Evolutionary conservation across 2,113 vertebrate species (phyloP).

Genomic region (Pampusana beccarii): DNA sequence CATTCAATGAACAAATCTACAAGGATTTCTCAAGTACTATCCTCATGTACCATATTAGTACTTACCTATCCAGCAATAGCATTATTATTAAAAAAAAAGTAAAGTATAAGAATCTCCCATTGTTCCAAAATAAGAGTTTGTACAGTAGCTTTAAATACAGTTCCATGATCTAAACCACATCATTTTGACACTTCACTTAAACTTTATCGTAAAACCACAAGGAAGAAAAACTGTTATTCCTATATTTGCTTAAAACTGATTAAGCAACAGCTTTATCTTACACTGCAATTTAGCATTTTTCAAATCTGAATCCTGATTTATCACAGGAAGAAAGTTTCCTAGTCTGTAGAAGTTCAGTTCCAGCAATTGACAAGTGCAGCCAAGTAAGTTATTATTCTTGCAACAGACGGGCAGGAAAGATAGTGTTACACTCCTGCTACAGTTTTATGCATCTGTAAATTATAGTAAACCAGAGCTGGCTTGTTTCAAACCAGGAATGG

Average conservation of each 20-base stretch:
- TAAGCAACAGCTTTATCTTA: background rate
- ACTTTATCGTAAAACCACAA: background rate
- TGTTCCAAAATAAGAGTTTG: background rate
- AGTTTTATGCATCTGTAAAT: constrained; percentile 51
- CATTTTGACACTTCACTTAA: background rate
- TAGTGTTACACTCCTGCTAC: constrained; percentile 9
- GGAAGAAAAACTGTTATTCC: background rate
- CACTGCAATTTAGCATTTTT: background rate
- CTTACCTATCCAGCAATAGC: background rate
- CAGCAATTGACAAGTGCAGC: background rate
- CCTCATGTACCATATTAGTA: background rate
- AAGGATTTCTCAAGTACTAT: background rate
- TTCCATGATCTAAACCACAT: background rate
- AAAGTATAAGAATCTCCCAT: background rate
- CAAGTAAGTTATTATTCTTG: background rate
- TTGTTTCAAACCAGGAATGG: background rate
- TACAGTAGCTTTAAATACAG: background rate
- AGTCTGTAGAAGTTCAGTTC: background rate
- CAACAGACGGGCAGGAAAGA: constrained; percentile 7
- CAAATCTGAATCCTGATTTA: background rate
- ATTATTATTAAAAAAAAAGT: background rate
- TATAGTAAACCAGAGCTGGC: constrained; percentile 17
- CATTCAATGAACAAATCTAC: background rate
- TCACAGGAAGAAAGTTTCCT: background rate
- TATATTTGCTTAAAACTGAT: background rate